Percentiles rank a stretch among this genome's conserved stretches.
Conservation (phyloP, 2,888 invertebrate species). For the Phaonia tiefii region DNA sequence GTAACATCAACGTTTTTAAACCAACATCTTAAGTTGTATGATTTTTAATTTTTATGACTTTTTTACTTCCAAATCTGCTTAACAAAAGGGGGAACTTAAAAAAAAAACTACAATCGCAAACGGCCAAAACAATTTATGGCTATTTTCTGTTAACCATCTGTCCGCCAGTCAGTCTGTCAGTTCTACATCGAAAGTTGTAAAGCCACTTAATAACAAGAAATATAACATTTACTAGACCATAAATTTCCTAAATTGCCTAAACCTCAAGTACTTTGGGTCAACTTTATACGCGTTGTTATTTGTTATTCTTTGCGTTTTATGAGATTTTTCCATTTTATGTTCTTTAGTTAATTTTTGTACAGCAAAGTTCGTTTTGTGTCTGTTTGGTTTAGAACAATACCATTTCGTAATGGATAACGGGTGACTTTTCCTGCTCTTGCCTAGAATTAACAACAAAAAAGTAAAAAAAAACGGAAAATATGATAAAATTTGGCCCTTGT, state of each 20-base stretch:
- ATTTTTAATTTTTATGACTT: too few species aligned
- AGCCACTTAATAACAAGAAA: not conserved
- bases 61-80: too few species aligned
- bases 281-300: not conserved
- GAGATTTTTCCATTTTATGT: not conserved
- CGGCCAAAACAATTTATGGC: not conserved
- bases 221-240: conserved; percentile 3
- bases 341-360: not conserved
- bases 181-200: not conserved
- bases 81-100: too few species aligned
- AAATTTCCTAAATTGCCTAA: not conserved
- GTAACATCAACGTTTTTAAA: too few species aligned
- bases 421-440: conserved; percentile 8
- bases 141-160: not conserved
- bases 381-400: not conserved
- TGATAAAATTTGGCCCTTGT: too few species aligned
- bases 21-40: too few species aligned
- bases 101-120: not conserved
- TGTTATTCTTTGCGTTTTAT: too few species aligned
- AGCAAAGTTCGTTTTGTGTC: not conserved
- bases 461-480: too few species aligned
- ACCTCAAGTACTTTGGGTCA: conserved; percentile 21
- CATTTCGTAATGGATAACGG: conserved; percentile 1
- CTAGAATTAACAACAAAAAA: not conserved
- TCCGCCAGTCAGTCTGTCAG: not conserved